Conservation (phyloP, 2,113 vertebrate genomes). For the Brienomyrus longianalis region DNA sequence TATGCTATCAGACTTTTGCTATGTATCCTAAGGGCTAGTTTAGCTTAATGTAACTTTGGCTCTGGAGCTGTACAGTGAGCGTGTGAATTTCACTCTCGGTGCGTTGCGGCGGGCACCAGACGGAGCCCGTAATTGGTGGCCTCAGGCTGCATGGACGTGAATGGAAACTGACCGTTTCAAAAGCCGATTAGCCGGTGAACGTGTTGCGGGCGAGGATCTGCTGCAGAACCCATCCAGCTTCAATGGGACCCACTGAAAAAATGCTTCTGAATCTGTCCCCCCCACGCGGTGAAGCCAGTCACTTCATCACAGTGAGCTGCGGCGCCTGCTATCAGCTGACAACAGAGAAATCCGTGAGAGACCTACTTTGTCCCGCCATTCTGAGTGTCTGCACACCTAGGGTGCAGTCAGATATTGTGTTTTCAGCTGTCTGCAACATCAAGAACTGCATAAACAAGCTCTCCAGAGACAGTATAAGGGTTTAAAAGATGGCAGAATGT, state of each 20-base stretch:
- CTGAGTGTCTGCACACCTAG: not conserved
- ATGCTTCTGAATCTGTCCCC: not conserved
- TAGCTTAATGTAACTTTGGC: not conserved
- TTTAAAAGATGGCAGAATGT: not conserved
- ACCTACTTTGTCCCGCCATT: not conserved
- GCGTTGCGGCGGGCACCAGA: not conserved
- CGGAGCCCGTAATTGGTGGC: not conserved
- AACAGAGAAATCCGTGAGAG: not conserved
- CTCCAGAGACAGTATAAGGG: not conserved
- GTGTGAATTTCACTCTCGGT: not conserved
- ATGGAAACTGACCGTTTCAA: not conserved
- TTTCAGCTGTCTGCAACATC: not conserved
- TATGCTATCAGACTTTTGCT: not conserved
- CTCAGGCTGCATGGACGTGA: not conserved
- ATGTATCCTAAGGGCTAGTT: not conserved
- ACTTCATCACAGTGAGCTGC: not conserved
- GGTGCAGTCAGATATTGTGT: not conserved
- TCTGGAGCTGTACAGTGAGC: not conserved
- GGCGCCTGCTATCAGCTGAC: not conserved
- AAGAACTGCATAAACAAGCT: not conserved
- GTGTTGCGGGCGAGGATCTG: too few species aligned
- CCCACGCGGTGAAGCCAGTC: not conserved
- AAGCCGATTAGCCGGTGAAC: not conserved
- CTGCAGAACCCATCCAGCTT: not conserved
- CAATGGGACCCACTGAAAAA: not conserved